These are phyloP conservation scores for Ptychoptera albimana DNA, from an alignment of 2,888 invertebrate genomes.

Conservation along the genomic window DNA sequence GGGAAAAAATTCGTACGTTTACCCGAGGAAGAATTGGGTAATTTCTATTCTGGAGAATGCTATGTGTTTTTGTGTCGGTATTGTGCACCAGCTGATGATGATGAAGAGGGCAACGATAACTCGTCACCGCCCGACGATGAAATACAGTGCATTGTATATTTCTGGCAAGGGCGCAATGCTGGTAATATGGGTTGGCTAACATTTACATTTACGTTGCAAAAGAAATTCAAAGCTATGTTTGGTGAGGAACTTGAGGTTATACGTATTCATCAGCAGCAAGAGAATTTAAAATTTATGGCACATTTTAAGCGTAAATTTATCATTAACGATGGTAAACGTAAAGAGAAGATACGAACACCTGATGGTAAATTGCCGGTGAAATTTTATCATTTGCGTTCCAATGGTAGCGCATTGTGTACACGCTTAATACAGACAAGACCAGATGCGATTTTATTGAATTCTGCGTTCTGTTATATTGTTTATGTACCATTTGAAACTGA, in stretches of 20 bases:
- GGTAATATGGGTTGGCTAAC: constrained; percentile 99
- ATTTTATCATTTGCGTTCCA: constrained; percentile 88
- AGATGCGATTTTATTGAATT: constrained; percentile 74
- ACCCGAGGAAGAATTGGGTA: constrained; percentile 84
- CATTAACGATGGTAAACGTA: constrained; percentile 75
- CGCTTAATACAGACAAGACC: constrained; percentile 80
- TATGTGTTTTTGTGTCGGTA: constrained; percentile 97
- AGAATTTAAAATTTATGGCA: constrained; percentile 94
- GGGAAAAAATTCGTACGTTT: constrained; percentile 93
- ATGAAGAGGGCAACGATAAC: constrained; percentile 38
- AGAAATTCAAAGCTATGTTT: constrained; percentile 78
- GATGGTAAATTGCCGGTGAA: constrained; percentile 51
- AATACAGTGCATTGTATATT: constrained; percentile 94
- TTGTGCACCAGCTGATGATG: constrained; percentile 59
- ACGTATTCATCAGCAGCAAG: constrained; percentile 94
- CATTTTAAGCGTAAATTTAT: constrained; percentile 92
- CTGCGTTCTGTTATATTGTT: constrained; percentile 86
- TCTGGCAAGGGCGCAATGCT: constrained; percentile 97
- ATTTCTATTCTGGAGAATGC: constrained; percentile 87
- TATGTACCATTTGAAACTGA: constrained; percentile 85
- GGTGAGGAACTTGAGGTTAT: constrained; percentile 87
- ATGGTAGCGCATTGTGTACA: constrained; percentile 87
- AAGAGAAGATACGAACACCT: constrained; percentile 28
- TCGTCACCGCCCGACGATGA: constrained; percentile 29
- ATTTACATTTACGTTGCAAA: constrained; percentile 91